Conservation (phyloP, 2,888 invertebrate species). For the Asteroscopus sphinx region DNA sequence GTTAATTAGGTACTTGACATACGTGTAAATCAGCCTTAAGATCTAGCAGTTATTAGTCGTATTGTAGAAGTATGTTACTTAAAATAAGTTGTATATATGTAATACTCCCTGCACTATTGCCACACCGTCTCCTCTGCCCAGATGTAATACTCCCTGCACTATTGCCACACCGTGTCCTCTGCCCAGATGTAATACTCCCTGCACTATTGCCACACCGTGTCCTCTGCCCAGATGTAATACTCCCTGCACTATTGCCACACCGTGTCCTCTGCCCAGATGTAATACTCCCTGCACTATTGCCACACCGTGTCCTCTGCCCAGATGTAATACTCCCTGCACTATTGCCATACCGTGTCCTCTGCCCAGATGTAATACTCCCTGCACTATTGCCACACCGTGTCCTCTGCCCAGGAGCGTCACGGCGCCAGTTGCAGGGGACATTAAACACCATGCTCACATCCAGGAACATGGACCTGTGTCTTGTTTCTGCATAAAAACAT, state of each 20-base stretch:
- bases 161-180: conserved; percentile 56
- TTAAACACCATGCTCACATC: conserved; percentile 68
- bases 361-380: conserved; percentile 55
- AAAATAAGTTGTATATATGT: not conserved
- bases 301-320: too few relatives aligned
- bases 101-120: conserved; percentile 56
- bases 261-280: too few relatives aligned
- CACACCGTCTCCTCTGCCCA: conserved; percentile 55
- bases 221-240: too few relatives aligned
- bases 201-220: too few relatives aligned
- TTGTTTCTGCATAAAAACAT: conserved; percentile 68
- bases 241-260: too few relatives aligned
- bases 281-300: too few relatives aligned
- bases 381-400: conserved; percentile 55
- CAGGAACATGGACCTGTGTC: conserved; percentile 57
- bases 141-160: conserved; percentile 55
- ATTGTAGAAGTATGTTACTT: not conserved
- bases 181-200: too few relatives aligned
- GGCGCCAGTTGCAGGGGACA: conserved; percentile 67
- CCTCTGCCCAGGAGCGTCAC: conserved; percentile 39
- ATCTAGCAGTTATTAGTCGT: too few relatives aligned
- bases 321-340: conserved; percentile 55
- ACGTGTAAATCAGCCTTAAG: too few relatives aligned
- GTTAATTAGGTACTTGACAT: too few relatives aligned
- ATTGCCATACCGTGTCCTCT: conserved; percentile 56